A percentile compares a stretch with the other conserved stretches of the same genome.
Conservation (phyloP, 2,888 invertebrate species). For the Arctia plantaginis region DNA sequence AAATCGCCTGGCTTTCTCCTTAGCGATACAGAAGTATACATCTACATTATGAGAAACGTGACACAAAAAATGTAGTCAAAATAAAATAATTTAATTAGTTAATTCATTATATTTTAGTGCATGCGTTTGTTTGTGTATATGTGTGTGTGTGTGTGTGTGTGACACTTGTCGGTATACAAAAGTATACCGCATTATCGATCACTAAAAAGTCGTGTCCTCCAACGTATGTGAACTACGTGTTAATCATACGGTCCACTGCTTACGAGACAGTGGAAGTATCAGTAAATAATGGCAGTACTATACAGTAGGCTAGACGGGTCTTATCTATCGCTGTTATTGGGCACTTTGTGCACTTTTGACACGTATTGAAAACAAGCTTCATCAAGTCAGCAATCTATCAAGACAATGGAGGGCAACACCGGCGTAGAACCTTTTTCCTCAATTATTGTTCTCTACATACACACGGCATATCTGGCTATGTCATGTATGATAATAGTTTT, state of each 20-base stretch:
- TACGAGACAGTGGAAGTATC: neutral
- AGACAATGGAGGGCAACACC: neutral
- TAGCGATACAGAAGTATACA: too few relatives aligned
- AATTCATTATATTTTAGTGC: too few relatives aligned
- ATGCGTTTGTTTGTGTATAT: too few relatives aligned
- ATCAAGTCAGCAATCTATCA: neutral
- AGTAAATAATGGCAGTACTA: neutral
- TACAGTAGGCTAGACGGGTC: neutral
- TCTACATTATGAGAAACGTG: too few relatives aligned
- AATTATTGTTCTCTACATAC: neutral
- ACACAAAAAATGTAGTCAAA: too few relatives aligned
- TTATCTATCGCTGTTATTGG: neutral
- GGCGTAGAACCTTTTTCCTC: neutral
- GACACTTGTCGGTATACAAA: neutral
- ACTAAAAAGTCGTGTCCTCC: slow-evolving; percentile 1
- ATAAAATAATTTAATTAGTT: too few relatives aligned
- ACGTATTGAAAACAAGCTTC: neutral
- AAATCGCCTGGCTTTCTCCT: too few relatives aligned
- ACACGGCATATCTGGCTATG: neutral
- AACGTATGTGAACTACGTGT: neutral
- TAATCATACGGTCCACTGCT: neutral
- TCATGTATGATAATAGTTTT: neutral
- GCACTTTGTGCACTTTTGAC: neutral
- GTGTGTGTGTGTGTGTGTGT: too few relatives aligned
- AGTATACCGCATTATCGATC: neutral